Evolutionary conservation across 2,888 invertebrate genomes (phyloP).

Genomic region (Brenthis hecate): DNA sequence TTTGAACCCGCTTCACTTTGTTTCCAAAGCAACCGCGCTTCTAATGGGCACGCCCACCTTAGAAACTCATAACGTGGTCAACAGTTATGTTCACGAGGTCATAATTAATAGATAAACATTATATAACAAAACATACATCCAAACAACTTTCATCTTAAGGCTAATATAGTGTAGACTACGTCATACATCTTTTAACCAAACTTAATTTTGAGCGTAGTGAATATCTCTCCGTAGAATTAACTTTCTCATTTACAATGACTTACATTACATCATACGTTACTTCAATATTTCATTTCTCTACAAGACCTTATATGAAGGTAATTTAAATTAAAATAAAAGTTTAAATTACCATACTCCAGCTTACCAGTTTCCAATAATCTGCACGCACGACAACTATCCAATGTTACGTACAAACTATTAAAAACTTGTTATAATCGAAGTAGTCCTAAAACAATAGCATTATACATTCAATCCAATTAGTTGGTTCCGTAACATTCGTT

Average conservation of each 20-base stretch:
- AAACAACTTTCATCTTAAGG: conserved; percentile 48
- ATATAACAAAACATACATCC: conserved; percentile 32
- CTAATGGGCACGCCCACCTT: no score
- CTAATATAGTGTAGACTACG: conserved; percentile 41
- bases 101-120: background rate
- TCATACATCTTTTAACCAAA: conserved; percentile 47
- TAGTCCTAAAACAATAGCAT: conserved; percentile 33
- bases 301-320: no score
- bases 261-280: no score
- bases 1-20: no score
- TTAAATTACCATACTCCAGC: background rate
- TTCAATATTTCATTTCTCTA: no score
- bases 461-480: conserved; percentile 37
- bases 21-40: no score
- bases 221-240: no score
- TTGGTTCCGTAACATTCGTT: conserved; percentile 37
- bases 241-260: no score
- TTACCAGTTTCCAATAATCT: no score
- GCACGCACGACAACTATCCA: conserved; percentile 6
- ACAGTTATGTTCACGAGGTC: no score
- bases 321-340: background rate
- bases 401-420: conserved; percentile 13
- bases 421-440: conserved; percentile 27
- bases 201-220: conserved; percentile 34
- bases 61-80: no score